Evolutionary conservation across 2,797 vertebrate genomes (phyloP).

Genomic region (Notamacropus eugenii): DNA sequence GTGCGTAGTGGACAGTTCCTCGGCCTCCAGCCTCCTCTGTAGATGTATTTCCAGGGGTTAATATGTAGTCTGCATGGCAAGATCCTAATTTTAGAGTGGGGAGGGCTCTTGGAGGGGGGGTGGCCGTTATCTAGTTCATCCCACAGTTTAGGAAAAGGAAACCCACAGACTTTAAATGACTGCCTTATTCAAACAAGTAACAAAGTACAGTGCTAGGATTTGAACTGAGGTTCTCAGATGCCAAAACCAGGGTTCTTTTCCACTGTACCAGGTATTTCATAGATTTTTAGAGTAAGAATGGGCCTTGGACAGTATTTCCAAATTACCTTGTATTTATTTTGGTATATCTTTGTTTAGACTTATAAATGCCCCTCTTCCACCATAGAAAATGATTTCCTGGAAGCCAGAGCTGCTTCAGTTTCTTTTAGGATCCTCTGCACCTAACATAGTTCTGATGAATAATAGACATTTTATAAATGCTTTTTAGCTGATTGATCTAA

Average conservation of each 20-base stretch:
- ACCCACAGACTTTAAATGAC: neutral
- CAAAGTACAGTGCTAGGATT: neutral
- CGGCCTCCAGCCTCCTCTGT: neutral
- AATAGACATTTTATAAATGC: neutral
- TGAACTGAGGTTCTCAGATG: neutral
- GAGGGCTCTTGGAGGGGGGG: neutral
- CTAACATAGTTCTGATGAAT: neutral
- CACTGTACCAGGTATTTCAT: neutral
- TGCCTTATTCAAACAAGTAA: neutral
- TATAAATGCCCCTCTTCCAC: neutral
- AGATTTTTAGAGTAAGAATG: neutral
- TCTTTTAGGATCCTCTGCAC: neutral
- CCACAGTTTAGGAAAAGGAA: neutral
- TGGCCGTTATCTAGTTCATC: neutral
- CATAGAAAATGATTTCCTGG: neutral
- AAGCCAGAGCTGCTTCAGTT: neutral
- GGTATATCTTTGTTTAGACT: neutral
- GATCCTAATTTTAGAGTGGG: neutral
- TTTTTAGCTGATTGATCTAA: neutral
- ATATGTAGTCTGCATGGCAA: neutral
- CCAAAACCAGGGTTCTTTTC: neutral
- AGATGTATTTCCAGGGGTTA: neutral
- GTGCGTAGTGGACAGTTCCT: neutral
- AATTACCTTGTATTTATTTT: neutral
- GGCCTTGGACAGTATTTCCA: neutral